A percentile compares a stretch with the other conserved stretches of the same genome.
These are phyloP conservation scores for Orchestes rusci DNA, from an alignment of 2,888 invertebrate genomes.

Conservation along the genomic window DNA sequence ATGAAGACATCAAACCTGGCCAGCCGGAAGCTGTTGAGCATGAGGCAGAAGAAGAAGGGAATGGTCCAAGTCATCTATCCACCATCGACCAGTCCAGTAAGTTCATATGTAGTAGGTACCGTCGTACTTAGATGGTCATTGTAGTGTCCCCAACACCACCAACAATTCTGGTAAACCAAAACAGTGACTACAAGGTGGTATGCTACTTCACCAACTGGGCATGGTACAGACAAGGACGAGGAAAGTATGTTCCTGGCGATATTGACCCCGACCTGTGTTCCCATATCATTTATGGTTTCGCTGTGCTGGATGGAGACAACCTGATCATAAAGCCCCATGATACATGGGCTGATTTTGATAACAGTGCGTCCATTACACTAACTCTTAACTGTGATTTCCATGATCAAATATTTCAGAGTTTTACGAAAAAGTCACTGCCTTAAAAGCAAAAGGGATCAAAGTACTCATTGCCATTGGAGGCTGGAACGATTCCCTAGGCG, in stretches of 20 bases:
- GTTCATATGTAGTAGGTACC: too few species aligned
- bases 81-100: too few species aligned
- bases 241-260: constrained; percentile 74
- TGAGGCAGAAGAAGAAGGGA: constrained; percentile 21
- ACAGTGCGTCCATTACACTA: constrained; percentile 52
- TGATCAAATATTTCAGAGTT: constrained; percentile 55
- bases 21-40: constrained; percentile 25
- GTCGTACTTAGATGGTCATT: too few species aligned
- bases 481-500: constrained; percentile 90
- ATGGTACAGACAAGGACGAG: constrained; percentile 80
- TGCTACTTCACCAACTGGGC: constrained; percentile 95
- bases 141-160: too few species aligned
- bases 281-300: constrained; percentile 89
- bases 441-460: constrained; percentile 67
- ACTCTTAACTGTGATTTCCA: neutral
- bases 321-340: constrained; percentile 79
- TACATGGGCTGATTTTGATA: constrained; percentile 83
- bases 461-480: constrained; percentile 86
- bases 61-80: too few species aligned
- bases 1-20: constrained; percentile 19
- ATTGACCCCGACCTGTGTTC: constrained; percentile 82
- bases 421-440: constrained; percentile 75
- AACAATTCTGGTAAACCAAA: constrained; percentile 32
- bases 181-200: constrained; percentile 61
- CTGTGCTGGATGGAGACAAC: constrained; percentile 69